Evolutionary conservation across 2,113 vertebrate species (phyloP).

Genomic region (Cochlearius cochlearius): DNA sequence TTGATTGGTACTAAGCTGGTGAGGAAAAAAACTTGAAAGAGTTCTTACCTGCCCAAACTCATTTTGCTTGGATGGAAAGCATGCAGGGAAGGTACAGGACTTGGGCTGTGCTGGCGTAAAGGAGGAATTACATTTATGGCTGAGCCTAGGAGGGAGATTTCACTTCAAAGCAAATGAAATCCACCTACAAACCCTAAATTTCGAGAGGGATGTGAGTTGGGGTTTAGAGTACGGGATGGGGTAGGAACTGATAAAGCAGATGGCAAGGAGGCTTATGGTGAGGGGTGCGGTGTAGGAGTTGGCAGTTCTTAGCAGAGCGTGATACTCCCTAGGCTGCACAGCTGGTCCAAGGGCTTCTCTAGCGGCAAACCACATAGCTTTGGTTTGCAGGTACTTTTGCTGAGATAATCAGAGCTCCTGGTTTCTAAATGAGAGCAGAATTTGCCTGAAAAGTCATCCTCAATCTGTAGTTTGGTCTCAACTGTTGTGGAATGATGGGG

Average conservation of each 20-base stretch:
- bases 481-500: background rate
- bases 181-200: background rate
- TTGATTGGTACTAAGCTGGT: background rate
- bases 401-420: background rate
- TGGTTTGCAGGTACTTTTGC: background rate
- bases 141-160: background rate
- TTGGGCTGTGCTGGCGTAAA: background rate
- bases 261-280: background rate
- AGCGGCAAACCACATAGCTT: background rate
- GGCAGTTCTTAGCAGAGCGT: background rate
- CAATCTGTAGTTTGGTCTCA: background rate
- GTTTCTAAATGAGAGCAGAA: background rate
- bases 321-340: background rate
- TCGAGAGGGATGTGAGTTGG: background rate
- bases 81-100: background rate
- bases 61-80: background rate
- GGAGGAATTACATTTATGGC: background rate
- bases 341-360: background rate
- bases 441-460: background rate
- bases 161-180: slow-evolving; percentile 10
- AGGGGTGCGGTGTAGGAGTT: background rate
- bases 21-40: background rate
- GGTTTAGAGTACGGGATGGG: background rate
- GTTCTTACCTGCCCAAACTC: background rate
- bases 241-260: background rate